phyloP scores from a whole-genome alignment of 2,888 invertebrate genomes.

The Gasteruption jaculator region DNA sequence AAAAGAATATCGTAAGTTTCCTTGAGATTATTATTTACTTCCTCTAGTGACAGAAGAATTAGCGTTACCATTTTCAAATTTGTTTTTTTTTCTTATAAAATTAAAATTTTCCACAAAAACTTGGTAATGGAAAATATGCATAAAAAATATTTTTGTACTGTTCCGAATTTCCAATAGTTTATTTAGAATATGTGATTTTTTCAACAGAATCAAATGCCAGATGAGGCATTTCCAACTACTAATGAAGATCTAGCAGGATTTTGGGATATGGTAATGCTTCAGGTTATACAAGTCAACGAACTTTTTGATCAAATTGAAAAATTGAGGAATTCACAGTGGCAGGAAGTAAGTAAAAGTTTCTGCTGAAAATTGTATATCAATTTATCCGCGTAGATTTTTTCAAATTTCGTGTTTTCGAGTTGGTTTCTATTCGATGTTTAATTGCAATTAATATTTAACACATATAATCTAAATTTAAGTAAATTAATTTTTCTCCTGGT shows the following conservation, averaged over 20 bases:
- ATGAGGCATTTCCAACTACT: conserved; percentile 85
- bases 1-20: conserved; percentile 60
- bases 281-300: conserved; percentile 80
- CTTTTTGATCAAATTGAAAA: conserved; percentile 68
- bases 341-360: conserved; percentile 57
- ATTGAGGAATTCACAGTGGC: conserved; percentile 66
- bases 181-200: conserved; percentile 12
- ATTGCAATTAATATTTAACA: too few relatives aligned
- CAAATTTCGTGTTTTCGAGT: conserved; percentile 20
- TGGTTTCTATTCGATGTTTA: too few relatives aligned
- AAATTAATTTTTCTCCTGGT: too few relatives aligned
- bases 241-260: conserved; percentile 89
- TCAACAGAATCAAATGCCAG: conserved; percentile 60
- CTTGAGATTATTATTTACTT: too few relatives aligned
- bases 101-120: background rate
- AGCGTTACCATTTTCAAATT: background rate
- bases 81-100: background rate
- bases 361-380: too few relatives aligned
- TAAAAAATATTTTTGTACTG: conserved; percentile 2
- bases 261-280: conserved; percentile 96
- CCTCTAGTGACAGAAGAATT: too few relatives aligned
- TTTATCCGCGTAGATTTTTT: too few relatives aligned
- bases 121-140: background rate
- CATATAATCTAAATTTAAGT: too few relatives aligned
- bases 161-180: conserved; percentile 21